phyloP scores from a whole-genome alignment of 1,140 invertebrate genomes.

The Colletes gigas region DNA sequence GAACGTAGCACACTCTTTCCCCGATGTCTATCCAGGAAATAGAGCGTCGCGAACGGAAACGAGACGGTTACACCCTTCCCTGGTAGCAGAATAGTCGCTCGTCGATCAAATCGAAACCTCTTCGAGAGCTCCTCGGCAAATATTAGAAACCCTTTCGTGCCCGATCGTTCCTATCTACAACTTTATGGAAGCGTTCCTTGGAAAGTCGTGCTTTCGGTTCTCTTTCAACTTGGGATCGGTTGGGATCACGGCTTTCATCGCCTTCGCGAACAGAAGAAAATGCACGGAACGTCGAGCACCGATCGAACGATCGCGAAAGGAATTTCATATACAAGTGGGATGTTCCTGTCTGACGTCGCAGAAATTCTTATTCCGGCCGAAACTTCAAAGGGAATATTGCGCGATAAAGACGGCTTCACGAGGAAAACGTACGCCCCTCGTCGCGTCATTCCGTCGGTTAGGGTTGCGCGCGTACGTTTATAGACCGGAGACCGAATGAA shows the following conservation, averaged over 20 bases:
- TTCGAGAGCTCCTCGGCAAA: slow-evolving; percentile 21
- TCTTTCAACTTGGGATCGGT: neutral
- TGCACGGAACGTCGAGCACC: neutral
- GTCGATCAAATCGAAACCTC: slow-evolving; percentile 23
- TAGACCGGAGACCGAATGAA: neutral
- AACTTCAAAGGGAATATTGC: neutral
- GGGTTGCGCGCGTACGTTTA: neutral
- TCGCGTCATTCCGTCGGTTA: neutral
- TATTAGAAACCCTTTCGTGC: slow-evolving; percentile 23
- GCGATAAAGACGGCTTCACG: neutral
- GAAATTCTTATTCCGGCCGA: neutral
- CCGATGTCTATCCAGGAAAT: neutral
- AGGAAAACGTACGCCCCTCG: neutral
- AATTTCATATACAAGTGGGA: slow-evolving; percentile 10
- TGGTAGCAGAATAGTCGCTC: slow-evolving; percentile 4
- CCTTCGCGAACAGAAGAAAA: neutral
- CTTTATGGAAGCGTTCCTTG: neutral
- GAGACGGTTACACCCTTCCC: neutral
- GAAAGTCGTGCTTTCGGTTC: neutral
- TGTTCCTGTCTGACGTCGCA: neutral
- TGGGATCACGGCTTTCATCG: slow-evolving; percentile 22
- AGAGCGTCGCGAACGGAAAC: slow-evolving; percentile 1
- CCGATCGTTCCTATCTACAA: neutral
- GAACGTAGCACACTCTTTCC: neutral
- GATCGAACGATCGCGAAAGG: slow-evolving; percentile 23